Base-by-base conservation (phyloP, 2,113 vertebrate species). In the Micronycteris hirsuta region DNA sequence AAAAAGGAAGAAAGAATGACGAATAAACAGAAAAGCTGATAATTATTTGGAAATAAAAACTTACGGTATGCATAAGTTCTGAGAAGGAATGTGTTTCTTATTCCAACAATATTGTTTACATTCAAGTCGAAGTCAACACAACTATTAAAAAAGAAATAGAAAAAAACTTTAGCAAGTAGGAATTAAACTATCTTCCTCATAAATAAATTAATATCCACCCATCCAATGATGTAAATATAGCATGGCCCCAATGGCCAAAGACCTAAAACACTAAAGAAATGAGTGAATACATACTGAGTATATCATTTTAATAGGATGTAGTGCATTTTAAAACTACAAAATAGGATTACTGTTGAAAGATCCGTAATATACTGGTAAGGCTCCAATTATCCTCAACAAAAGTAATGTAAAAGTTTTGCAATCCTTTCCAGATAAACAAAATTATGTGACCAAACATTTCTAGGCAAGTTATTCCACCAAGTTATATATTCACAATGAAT, bases 11-110 rank as follows among this genome's bases (percentile, higher is more conserved):
- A 86, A 77, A 71, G 33, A 94, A 85, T 43, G 26, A 74, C 49
- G 26, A 33, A 95, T 90, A 96, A 95, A 85, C 22, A 85, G 19
- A 68, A 36, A 93, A 85, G n/a, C 1, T 70, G 7, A 41, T 58
- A 92, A 70, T 92, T 89, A 94, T 70, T 80, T 96, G 36, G 82
- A 98, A 95, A 94, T 61, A 96, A 90, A 90, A 94, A 99, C 99
- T 99, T 98, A 99, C 99, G 98, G 96, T 98, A 98, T 97, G 99
- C 99, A 95, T 99, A 99, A 97, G 98, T 98, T 98, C 99, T 99
- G 92, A 99, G 98, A 97, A 99, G 99, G 98, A 99, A 99, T 97
- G 99, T 99, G 97, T 99, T 99, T 98, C 99, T 99, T 99, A 99
- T 99, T 97, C 99, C 99, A 92, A 99, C 99, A 86, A 99, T 98